Evolutionary conservation across 2,888 invertebrate genomes (phyloP).

Genomic region (Caenorhabditis doughertyi): DNA sequence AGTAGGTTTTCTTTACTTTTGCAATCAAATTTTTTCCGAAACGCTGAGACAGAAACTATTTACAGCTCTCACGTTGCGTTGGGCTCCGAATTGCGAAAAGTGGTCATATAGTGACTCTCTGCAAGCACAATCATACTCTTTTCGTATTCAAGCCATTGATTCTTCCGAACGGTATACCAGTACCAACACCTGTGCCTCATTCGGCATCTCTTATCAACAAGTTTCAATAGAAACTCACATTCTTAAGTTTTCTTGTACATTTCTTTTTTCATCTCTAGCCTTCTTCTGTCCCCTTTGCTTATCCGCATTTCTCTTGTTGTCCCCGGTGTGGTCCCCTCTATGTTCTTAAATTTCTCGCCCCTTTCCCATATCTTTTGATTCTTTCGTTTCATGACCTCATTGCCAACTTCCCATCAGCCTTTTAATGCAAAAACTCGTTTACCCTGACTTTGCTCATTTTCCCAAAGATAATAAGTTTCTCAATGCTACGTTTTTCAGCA

Average conservation of each 20-base stretch:
- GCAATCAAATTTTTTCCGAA: too few relatives aligned
- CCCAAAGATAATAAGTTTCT: neutral
- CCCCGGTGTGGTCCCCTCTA: constrained; percentile 20
- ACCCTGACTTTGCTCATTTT: neutral
- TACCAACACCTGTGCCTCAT: constrained; percentile 54
- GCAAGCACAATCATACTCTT: constrained; percentile 79
- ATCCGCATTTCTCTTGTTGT: constrained; percentile 44
- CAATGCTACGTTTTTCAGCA: neutral
- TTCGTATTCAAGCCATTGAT: constrained; percentile 75
- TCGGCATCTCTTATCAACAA: constrained; percentile 41
- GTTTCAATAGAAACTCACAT: constrained; percentile 31
- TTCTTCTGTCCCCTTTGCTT: constrained; percentile 15
- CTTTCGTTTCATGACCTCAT: constrained; percentile 37
- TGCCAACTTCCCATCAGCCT: neutral
- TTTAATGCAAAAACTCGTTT: constrained; percentile 20
- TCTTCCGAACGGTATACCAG: constrained; percentile 55
- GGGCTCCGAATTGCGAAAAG: constrained; percentile 76
- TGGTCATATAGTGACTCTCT: constrained; percentile 78
- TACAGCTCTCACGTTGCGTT: constrained; percentile 75
- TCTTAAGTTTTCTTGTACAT: constrained; percentile 26
- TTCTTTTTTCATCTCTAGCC: constrained; percentile 23
- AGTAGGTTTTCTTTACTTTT: constrained; percentile 59
- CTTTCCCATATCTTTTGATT: constrained; percentile 22
- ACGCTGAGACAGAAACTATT: neutral
- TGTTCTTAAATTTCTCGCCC: constrained; percentile 30